These are phyloP conservation scores for Eupithecia exiguata DNA, from an alignment of 2,888 invertebrate genomes.

Conservation along the genomic window DNA sequence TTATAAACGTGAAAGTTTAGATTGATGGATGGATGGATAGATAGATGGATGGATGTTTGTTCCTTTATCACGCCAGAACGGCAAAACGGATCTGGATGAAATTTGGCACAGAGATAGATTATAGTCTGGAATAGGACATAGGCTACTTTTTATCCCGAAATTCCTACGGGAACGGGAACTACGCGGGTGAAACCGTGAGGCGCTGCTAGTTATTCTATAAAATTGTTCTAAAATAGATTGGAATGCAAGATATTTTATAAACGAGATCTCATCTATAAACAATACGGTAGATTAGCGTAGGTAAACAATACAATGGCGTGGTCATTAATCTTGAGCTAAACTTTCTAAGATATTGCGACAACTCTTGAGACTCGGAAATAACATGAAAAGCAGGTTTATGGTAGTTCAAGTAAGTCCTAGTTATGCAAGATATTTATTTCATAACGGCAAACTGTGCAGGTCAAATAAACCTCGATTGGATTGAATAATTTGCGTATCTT, in stretches of 20 bases:
- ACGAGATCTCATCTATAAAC: background rate
- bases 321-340: conserved; percentile 37
- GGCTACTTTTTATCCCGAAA: no score
- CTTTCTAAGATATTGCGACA: conserved; percentile 38
- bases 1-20: no score
- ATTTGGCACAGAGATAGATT: no score
- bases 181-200: no score
- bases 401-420: conserved; percentile 29
- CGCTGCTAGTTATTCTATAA: no score
- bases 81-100: no score
- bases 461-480: conserved; percentile 27
- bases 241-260: background rate
- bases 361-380: conserved; percentile 19
- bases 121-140: no score
- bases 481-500: conserved; percentile 14
- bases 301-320: conserved; percentile 13
- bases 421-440: conserved; percentile 40
- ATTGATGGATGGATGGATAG: no score
- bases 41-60: no score
- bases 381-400: conserved; percentile 35
- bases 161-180: no score
- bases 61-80: no score
- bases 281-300: conserved; percentile 2
- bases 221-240: background rate
- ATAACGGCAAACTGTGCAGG: conserved; percentile 33